Evolutionary conservation across 2,797 vertebrate genomes (phyloP).

Genomic region (Myotis pilosus): DNA sequence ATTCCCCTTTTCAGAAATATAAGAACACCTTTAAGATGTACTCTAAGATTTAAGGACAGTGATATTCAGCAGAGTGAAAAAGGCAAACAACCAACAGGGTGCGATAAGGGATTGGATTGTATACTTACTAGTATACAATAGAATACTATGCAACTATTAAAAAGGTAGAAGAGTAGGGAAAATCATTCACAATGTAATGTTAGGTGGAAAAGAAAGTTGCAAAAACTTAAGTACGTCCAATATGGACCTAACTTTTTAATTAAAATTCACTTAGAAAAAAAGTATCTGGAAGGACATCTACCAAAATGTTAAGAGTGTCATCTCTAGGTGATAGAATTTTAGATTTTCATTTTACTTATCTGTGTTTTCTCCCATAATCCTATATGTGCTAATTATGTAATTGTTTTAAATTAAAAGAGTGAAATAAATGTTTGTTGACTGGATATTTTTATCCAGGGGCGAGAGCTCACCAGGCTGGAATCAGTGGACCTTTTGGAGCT

Average conservation of each 20-base stretch:
- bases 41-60: background rate
- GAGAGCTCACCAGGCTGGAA: background rate
- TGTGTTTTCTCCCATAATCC: background rate
- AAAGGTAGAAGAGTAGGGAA: background rate
- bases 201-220: background rate
- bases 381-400: slow-evolving; percentile 29
- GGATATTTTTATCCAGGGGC: background rate
- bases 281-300: background rate
- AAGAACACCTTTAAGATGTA: background rate
- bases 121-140: background rate
- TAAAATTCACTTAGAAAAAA: slow-evolving; percentile 5
- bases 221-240: background rate
- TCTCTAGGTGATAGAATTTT: background rate
- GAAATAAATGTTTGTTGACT: slow-evolving; percentile 45
- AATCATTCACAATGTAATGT: background rate
- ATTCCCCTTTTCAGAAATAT: background rate
- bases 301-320: slow-evolving; percentile 7
- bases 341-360: slow-evolving; percentile 41
- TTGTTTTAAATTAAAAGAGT: background rate
- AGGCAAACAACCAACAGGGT: background rate
- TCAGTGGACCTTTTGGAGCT: background rate
- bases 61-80: background rate
- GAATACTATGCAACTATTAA: background rate
- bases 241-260: slow-evolving; percentile 2
- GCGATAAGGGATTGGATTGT: background rate